Evolutionary conservation across 2,888 invertebrate genomes (phyloP).

Genomic region (Synanthedon andrenaeformis): DNA sequence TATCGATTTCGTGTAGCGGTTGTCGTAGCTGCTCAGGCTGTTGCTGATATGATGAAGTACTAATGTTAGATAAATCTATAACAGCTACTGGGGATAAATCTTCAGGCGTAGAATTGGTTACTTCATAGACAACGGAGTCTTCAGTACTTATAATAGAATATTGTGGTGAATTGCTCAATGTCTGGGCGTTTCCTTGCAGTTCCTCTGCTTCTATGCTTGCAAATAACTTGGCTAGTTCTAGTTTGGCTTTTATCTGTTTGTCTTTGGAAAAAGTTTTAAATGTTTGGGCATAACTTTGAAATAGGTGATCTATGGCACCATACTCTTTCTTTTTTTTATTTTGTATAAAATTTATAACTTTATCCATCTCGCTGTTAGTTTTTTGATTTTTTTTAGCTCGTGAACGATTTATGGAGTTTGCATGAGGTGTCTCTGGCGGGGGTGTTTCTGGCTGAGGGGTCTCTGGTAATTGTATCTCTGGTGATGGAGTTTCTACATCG

Average conservation of each 20-base stretch:
- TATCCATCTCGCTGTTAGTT: not conserved
- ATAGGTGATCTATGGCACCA: not conserved
- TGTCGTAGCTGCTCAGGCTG: no score
- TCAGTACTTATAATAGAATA: not conserved
- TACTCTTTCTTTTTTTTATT: not conserved
- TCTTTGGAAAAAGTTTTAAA: conserved; percentile 2
- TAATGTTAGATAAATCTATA: no score
- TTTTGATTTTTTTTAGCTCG: not conserved
- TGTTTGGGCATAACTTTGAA: not conserved
- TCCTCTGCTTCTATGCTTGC: conserved; percentile 4
- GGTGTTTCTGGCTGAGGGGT: not conserved
- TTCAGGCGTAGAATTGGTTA: not conserved
- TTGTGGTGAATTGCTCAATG: not conserved
- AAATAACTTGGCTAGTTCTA: conserved; percentile 5
- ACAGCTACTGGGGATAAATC: not conserved
- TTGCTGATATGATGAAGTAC: no score
- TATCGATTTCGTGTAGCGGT: no score
- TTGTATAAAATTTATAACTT: not conserved
- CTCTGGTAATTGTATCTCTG: not conserved
- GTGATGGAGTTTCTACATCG: no score
- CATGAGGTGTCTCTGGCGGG: not conserved
- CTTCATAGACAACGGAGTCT: not conserved
- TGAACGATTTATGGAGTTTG: not conserved
- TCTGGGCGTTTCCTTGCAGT: conserved; percentile 2
- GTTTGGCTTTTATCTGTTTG: conserved; percentile 2